Percentiles rank a stretch among this genome's conserved stretches.
Evolutionary conservation across 2,888 invertebrate genomes (phyloP).

Genomic region (Acronicta alni): DNA sequence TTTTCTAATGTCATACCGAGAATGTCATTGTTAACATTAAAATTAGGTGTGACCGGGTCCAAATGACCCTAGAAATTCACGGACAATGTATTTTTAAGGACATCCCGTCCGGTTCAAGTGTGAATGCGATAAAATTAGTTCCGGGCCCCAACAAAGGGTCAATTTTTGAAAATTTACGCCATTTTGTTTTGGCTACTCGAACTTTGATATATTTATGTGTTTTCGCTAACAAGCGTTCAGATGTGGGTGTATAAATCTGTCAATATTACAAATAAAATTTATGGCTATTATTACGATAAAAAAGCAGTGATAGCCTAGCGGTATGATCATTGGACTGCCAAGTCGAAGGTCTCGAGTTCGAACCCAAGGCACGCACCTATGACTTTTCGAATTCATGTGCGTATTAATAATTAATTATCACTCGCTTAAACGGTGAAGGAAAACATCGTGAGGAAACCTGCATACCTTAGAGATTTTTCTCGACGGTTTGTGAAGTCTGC

Average conservation of each 20-base stretch:
- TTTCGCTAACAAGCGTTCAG: slow-evolving; percentile 69
- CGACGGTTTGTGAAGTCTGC: too few relatives aligned
- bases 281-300: slow-evolving; percentile 20
- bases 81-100: slow-evolving; percentile 86
- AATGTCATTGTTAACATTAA: slow-evolving; percentile 67
- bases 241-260: slow-evolving; percentile 70
- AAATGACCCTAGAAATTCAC: slow-evolving; percentile 82
- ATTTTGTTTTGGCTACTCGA: slow-evolving; percentile 73
- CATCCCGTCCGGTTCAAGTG: slow-evolving; percentile 80
- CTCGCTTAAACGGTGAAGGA: too few relatives aligned
- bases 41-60: slow-evolving; percentile 80
- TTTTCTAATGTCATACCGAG: not conserved
- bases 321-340: too few relatives aligned
- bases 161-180: slow-evolving; percentile 73
- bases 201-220: slow-evolving; percentile 78
- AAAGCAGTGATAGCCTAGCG: too few relatives aligned
- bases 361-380: too few relatives aligned
- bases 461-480: too few relatives aligned
- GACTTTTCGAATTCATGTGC: too few relatives aligned
- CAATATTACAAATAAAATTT: slow-evolving; percentile 48
- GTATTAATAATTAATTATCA: too few relatives aligned
- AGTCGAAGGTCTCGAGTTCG: too few relatives aligned
- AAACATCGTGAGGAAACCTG: too few relatives aligned
- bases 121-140: slow-evolving; percentile 84
- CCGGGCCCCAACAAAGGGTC: slow-evolving; percentile 81